These are phyloP conservation scores for Coracopsis vasa DNA, from an alignment of 2,113 vertebrate species.

Conservation along the genomic window DNA sequence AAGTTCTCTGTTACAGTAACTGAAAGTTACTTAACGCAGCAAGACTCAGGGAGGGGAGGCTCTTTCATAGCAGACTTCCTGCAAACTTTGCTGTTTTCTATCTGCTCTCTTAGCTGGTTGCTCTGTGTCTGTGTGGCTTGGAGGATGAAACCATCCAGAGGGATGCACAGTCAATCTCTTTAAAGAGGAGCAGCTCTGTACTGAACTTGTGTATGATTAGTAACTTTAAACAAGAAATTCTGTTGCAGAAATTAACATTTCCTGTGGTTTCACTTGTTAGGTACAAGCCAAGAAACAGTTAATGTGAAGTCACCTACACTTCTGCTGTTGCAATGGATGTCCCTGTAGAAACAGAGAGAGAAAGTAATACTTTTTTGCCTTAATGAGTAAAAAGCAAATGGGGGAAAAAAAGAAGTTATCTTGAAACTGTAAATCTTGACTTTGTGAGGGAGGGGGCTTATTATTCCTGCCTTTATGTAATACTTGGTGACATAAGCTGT, in stretches of 20 bases:
- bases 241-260: not conserved
- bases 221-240: not conserved
- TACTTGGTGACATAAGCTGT: not conserved
- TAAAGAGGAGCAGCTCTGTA: not conserved
- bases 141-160: not conserved
- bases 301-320: not conserved
- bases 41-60: not conserved
- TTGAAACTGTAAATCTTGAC: not conserved
- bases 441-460: not conserved
- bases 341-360: not conserved
- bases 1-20: not conserved
- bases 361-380: not conserved
- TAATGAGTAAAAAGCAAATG: not conserved
- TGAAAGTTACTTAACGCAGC: not conserved
- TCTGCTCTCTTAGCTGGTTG: not conserved
- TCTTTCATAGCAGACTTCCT: not conserved
- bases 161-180: fast-evolving
- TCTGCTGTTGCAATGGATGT: not conserved
- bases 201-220: not conserved
- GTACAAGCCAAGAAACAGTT: not conserved
- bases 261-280: not conserved
- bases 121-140: not conserved
- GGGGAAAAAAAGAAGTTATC: not conserved
- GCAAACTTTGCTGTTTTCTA: not conserved
- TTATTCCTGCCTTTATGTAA: not conserved